Evolutionary conservation across 2,113 vertebrate species (phyloP), one percentile per base, ranked within the genome.

Genomic region (Tinamus guttatus): DNA sequence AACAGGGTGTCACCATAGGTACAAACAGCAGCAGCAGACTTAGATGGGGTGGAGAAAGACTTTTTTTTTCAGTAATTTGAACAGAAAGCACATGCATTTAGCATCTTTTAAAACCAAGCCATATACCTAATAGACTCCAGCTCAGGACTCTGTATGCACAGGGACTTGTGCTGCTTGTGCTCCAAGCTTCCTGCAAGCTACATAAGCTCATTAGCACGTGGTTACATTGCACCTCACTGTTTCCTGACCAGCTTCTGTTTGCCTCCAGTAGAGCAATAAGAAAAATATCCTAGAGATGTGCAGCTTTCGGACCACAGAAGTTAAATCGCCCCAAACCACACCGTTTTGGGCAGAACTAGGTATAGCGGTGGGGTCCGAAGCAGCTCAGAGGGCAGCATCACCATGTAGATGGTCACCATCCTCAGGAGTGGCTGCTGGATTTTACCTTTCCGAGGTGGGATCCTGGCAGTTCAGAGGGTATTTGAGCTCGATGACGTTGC

Each of bases 391-490:
- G 58, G 11, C 6, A 8, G 11, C 1, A 1, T 5, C 36, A 14
- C 28, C 15, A 10, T 10, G 47, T 20, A 9, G 8, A 21, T 20
- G 19, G 47, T 47, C 47, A 4, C 47, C 47, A 4, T 47, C 8
- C 47, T 17, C 47, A 1, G 14, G 32, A n/a, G 12, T 24, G 8
- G 19, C n/a, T 30, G 6, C 4, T 1, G 4, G 52, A 13, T 30
- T 40, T 95, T 94, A 99, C 98, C 98, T 98, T 92, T 99, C 98
- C 0, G 98, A 98, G 18, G 98, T 98, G 74, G 98, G 99, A 96
- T 99, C 98, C 95, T 99, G 98, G 98, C 99, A 99, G 97, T 99
- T 98, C 85, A 99, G 98, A 0, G 98, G 99, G 95, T 99, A 99
- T 90, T 98, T 98, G 54, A 99, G 98, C 97, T 99, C 98, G 27